Evolutionary conservation across 2,113 vertebrate genomes (phyloP).

Genomic region (Capra hircus): DNA sequence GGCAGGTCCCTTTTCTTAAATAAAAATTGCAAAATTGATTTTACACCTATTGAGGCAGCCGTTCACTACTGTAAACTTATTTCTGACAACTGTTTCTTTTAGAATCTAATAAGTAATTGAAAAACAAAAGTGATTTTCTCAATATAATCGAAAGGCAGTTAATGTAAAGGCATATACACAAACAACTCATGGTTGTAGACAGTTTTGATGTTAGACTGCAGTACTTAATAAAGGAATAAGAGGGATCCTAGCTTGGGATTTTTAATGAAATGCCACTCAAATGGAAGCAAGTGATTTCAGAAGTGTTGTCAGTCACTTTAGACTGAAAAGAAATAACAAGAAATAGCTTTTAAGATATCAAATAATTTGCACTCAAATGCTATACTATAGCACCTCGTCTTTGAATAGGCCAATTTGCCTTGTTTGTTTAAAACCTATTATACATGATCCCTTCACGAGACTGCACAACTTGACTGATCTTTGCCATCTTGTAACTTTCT

Average conservation of each 20-base stretch:
- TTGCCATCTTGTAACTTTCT: constrained; percentile 76
- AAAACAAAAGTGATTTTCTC: constrained; percentile 60
- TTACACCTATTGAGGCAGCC: constrained; percentile 50
- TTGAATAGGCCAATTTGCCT: constrained; percentile 41
- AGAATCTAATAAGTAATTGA: constrained; percentile 61
- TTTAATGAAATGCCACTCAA: constrained; percentile 76
- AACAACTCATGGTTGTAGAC: constrained; percentile 37
- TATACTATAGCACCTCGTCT: constrained; percentile 4
- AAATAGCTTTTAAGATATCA: constrained; percentile 51
- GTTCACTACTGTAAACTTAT: constrained; percentile 59
- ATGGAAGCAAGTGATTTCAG: constrained; percentile 73
- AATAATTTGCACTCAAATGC: constrained; percentile 58
- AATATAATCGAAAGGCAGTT: constrained; percentile 51
- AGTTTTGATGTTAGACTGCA: constrained; percentile 52
- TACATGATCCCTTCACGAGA: constrained; percentile 73
- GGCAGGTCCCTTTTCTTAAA: constrained; percentile 52
- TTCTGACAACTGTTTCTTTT: constrained; percentile 63
- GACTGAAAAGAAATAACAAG: constrained; percentile 67
- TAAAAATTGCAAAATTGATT: constrained; percentile 62
- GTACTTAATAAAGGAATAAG: constrained; percentile 46
- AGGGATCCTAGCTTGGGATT: constrained; percentile 40
- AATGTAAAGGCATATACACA: constrained; percentile 47
- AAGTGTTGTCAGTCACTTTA: constrained; percentile 72
- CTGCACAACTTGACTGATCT: constrained; percentile 73
- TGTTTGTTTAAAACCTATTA: constrained; percentile 70